A percentile compares a stretch with the other conserved stretches of the same genome.
phyloP scores from a whole-genome alignment of 2,113 vertebrate species.

The Indicator maculatus region DNA sequence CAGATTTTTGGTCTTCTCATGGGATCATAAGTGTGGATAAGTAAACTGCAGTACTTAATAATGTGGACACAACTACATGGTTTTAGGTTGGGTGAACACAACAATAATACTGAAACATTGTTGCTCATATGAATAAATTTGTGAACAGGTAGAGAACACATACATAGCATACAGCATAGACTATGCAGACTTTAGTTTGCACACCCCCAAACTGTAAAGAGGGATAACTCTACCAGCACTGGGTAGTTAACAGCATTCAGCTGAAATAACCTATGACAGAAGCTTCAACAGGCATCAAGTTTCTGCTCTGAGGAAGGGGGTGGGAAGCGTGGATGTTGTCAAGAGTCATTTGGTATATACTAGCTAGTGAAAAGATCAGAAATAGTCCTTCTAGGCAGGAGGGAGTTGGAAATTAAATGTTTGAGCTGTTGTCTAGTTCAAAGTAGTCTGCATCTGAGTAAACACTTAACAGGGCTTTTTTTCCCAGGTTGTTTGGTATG shows the following conservation, averaged over 20 bases:
- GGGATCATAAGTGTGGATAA: not conserved
- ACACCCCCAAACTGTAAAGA: not conserved
- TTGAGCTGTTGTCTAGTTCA: not conserved
- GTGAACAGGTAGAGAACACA: not conserved
- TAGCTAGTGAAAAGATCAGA: not conserved
- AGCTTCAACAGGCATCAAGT: slow-evolving; percentile 29
- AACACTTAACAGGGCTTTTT: not conserved
- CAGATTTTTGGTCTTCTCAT: not conserved
- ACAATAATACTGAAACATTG: not conserved
- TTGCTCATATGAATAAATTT: not conserved
- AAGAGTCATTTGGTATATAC: not conserved
- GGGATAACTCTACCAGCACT: not conserved
- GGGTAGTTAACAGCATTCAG: slow-evolving; percentile 30
- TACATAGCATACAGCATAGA: not conserved
- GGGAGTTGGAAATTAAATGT: not conserved
- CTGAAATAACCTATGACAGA: slow-evolving; percentile 40
- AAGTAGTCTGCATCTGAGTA: not conserved
- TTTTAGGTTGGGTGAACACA: not conserved
- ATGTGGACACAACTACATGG: not conserved
- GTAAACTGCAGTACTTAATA: not conserved
- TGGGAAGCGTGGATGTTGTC: not conserved
- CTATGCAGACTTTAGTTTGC: not conserved
- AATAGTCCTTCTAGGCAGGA: not conserved
- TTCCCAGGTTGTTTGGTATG: not conserved
- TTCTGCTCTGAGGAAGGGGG: not conserved